Percentiles rank a stretch among this genome's conserved stretches.
phyloP scores from a whole-genome alignment of 2,797 vertebrate species.

The Tenualosa ilisha region DNA sequence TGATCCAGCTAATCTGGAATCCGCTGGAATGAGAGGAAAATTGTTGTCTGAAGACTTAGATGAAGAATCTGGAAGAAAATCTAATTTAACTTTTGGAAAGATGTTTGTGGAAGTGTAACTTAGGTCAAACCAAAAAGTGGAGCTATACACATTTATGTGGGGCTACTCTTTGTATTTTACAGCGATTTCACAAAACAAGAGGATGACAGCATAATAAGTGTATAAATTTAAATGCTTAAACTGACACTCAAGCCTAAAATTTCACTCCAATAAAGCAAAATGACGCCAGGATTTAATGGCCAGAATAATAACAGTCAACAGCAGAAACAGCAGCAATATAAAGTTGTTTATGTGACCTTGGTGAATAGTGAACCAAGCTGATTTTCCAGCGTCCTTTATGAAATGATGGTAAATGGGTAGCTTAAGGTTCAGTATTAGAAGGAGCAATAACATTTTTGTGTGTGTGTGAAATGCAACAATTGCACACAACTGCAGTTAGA shows the following conservation, averaged over 20 bases:
- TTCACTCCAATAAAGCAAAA: background rate
- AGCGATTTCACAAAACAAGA: background rate
- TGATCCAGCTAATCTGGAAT: background rate
- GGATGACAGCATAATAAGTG: background rate
- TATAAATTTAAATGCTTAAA: background rate
- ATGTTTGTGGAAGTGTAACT: background rate
- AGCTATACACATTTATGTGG: background rate
- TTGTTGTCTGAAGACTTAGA: conserved; percentile 1
- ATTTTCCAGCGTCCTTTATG: background rate
- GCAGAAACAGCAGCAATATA: background rate
- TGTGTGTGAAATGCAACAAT: background rate
- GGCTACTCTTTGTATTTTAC: background rate
- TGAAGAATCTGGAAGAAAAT: background rate
- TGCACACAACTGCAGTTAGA: background rate
- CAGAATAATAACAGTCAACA: conserved; percentile 2
- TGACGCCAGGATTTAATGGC: background rate
- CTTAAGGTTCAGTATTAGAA: background rate
- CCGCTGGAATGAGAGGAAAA: background rate
- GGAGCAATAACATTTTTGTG: background rate
- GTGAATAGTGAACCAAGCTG: background rate
- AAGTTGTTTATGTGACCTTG: background rate
- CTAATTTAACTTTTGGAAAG: background rate
- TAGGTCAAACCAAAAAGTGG: background rate
- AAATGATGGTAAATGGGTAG: background rate
- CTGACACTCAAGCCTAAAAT: background rate